These are phyloP conservation scores for Helicoverpa assulta DNA, from an alignment of 2,888 invertebrate species.

Conservation along the genomic window DNA sequence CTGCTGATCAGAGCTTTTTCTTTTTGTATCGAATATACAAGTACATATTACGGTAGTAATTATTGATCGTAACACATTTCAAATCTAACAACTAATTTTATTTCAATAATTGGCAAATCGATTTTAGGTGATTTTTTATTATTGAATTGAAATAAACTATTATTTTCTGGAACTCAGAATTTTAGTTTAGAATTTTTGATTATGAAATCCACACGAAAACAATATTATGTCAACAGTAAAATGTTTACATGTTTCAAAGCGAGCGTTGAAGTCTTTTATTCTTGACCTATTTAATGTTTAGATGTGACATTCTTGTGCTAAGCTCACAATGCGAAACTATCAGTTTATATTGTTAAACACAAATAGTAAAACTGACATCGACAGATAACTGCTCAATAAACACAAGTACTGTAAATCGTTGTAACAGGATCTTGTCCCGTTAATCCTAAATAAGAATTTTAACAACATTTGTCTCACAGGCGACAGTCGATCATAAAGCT, in stretches of 20 bases:
- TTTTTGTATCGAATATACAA: too few relatives aligned
- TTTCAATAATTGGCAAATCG: too few relatives aligned
- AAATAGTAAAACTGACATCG: neutral
- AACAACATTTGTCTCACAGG: slow-evolving; percentile 1
- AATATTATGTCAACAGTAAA: neutral
- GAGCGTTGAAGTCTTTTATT: slow-evolving; percentile 62
- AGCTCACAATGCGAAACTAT: slow-evolving; percentile 9
- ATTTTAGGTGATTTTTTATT: too few relatives aligned
- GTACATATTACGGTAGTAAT: too few relatives aligned
- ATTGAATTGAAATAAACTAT: too few relatives aligned
- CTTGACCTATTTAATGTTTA: slow-evolving; percentile 28
- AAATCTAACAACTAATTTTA: too few relatives aligned
- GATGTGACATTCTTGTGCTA: slow-evolving; percentile 4
- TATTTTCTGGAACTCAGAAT: too few relatives aligned
- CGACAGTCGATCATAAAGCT: slow-evolving; percentile 16
- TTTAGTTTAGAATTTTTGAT: too few relatives aligned
- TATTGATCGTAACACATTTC: too few relatives aligned
- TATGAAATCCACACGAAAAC: neutral
- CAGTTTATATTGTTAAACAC: neutral
- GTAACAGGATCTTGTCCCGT: slow-evolving; percentile 5
- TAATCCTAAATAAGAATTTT: slow-evolving; percentile 7
- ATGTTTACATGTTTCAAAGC: slow-evolving; percentile 5
- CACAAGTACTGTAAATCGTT: slow-evolving; percentile 13
- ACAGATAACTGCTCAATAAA: neutral
- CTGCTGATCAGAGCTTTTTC: too few relatives aligned